Evolutionary conservation across 2,113 vertebrate genomes (phyloP).

Genomic region (Laticauda colubrina): DNA sequence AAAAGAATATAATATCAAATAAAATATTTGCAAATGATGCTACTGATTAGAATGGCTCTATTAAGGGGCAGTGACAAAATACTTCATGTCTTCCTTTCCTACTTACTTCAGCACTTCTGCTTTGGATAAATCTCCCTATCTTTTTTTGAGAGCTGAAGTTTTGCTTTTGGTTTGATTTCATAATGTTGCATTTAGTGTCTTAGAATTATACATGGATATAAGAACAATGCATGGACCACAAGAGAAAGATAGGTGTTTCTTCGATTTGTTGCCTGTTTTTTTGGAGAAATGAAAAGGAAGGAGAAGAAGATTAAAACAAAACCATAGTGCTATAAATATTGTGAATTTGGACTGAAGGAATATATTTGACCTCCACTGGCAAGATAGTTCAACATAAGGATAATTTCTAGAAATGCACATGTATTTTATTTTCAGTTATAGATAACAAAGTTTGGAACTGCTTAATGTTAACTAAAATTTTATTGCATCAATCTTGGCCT

Average conservation of each 20-base stretch:
- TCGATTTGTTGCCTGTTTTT: background rate
- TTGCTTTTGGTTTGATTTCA: background rate
- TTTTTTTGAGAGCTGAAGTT: background rate
- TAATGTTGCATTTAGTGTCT: background rate
- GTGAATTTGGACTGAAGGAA: background rate
- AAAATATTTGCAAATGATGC: background rate
- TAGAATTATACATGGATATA: background rate
- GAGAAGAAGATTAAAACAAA: background rate
- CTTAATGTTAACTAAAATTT: constrained; percentile 44
- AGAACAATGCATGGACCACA: background rate
- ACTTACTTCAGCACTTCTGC: background rate
- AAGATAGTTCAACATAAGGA: background rate
- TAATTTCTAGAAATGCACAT: background rate
- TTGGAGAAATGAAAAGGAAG: background rate
- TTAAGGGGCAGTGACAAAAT: background rate
- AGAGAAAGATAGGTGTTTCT: background rate
- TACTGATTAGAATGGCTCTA: background rate
- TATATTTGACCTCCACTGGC: background rate
- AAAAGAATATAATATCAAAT: too few relatives aligned
- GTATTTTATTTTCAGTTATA: constrained; percentile 36
- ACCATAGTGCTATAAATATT: background rate
- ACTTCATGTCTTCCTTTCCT: background rate
- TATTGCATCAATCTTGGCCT: constrained; percentile 10
- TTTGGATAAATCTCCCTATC: background rate
- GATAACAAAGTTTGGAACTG: background rate